Evolutionary conservation across 2,888 invertebrate species (phyloP), one percentile per base, ranked within the genome.

Genomic region (Andrena trimmerana): DNA sequence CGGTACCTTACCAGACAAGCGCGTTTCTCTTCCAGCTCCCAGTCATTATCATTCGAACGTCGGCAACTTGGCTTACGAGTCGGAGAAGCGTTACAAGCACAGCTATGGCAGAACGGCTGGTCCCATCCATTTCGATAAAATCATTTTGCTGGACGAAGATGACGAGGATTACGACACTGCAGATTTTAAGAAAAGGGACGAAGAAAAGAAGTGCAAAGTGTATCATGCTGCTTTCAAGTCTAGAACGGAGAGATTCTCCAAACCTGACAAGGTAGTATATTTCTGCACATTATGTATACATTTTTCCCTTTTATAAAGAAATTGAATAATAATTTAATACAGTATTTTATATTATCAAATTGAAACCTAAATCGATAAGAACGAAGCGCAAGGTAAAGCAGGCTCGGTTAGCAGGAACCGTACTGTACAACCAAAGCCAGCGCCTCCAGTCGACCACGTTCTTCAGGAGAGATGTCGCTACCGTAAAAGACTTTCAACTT

Each of bases 221-320:
- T 83, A 89, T 70, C 89, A 89, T 54, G 89, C 90, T 20, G 89
- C 82, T n/a, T 90, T 90, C 54, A 90, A 89, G 70, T 90, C 89
- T 10, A 77, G 54, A 27, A 75, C 79, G 2, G 36, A 65, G 0
- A 78, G 88, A 71, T 83, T 86, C 29, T 62, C 59, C 1, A 24
- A 52, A 33, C 3, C 36, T 0, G 16, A 20, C 60, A 59, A 63
- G 57, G 86, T 86, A 63, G 29, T 20, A 52, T 20, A 20, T 20
- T 52, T 20, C 20, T 1, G 7, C 52, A 52, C 20, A 2, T 20
- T 20, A 20, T 4, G 42, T 5, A 16, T 16, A 42, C 42, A 42
- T 42, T 42, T 42, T 13, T 16, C 42, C 42, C 5, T 4, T 42
- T 42, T 42, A 16, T 42, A 20, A 20, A 20, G 20, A 20, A 0